Evolutionary conservation across 2,797 vertebrate species (phyloP).

Genomic region (Oreortyx pictus): DNA sequence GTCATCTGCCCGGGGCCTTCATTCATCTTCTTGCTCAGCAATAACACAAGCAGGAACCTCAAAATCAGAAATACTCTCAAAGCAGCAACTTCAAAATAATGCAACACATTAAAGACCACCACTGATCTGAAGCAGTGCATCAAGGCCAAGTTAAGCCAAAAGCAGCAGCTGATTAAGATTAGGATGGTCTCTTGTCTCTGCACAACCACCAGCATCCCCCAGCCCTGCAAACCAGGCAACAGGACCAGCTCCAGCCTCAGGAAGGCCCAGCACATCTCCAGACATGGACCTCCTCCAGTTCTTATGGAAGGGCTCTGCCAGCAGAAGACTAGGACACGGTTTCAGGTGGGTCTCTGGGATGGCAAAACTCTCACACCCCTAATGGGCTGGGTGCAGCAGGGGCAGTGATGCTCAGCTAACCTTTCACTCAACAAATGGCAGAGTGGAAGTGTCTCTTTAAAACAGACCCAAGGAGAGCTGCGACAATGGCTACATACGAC

Average conservation of each 20-base stretch:
- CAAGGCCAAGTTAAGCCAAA: not conserved
- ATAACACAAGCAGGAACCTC: not conserved
- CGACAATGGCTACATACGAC: fast-evolving
- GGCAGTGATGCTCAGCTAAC: not conserved
- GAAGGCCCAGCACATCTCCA: not conserved
- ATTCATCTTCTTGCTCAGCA: not conserved
- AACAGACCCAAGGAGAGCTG: not conserved
- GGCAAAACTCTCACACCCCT: not conserved
- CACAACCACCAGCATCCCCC: not conserved
- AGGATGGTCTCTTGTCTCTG: not conserved
- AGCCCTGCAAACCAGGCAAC: not conserved
- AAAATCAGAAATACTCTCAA: not conserved
- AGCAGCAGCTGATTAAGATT: not conserved
- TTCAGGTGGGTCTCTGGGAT: not conserved
- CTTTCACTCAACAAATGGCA: not conserved
- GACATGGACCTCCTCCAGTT: fast-evolving
- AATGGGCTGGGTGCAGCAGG: fast-evolving
- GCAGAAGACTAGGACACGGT: not conserved
- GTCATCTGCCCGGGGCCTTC: not conserved
- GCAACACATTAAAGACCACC: not conserved
- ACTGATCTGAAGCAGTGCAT: not conserved
- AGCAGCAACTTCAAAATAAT: not conserved
- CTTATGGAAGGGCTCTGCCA: too few species aligned
- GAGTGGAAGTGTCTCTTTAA: not conserved
- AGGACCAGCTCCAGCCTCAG: not conserved